Evolutionary conservation across 2,888 invertebrate genomes (phyloP).

Genomic region (Parnassius mnemosyne): DNA sequence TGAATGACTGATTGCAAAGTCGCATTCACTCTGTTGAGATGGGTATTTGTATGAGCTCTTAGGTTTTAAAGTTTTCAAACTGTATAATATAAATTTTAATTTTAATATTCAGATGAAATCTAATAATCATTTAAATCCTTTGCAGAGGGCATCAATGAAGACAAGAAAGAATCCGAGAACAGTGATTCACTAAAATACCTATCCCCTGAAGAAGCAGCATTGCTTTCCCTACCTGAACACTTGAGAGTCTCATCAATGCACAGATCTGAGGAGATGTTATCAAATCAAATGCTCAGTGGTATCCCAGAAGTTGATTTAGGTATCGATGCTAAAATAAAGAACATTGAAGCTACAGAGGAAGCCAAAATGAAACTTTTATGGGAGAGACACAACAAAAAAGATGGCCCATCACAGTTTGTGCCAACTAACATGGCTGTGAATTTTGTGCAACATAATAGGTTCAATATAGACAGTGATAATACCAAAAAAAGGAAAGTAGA

Average conservation of each 20-base stretch:
- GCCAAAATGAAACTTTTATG: conserved; percentile 95
- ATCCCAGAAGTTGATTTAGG: conserved; percentile 99
- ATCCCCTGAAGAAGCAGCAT: conserved; percentile 94
- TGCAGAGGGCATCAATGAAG: conserved; percentile 58
- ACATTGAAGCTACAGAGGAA: conserved; percentile 99
- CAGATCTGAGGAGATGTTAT: conserved; percentile 98
- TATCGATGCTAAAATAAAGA: conserved; percentile 99
- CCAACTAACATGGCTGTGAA: conserved; percentile 99
- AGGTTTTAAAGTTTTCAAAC: no score
- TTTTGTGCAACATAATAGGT: conserved; percentile 98
- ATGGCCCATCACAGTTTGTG: conserved; percentile 96
- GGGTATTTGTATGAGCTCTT: no score
- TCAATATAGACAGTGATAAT: conserved; percentile 90
- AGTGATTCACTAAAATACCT: conserved; percentile 82
- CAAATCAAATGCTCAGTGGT: conserved; percentile 99
- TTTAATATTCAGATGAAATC: not conserved
- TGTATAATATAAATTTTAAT: not conserved
- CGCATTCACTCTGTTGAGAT: no score
- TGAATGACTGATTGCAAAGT: no score
- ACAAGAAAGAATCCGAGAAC: conserved; percentile 66
- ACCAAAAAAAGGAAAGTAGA: conserved; percentile 82
- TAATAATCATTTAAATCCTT: not conserved
- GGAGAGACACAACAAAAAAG: conserved; percentile 94
- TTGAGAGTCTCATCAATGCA: conserved; percentile 91
- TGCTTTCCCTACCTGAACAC: conserved; percentile 94